phyloP scores from a whole-genome alignment of 2,113 vertebrate species.

The Eolophus roseicapilla region DNA sequence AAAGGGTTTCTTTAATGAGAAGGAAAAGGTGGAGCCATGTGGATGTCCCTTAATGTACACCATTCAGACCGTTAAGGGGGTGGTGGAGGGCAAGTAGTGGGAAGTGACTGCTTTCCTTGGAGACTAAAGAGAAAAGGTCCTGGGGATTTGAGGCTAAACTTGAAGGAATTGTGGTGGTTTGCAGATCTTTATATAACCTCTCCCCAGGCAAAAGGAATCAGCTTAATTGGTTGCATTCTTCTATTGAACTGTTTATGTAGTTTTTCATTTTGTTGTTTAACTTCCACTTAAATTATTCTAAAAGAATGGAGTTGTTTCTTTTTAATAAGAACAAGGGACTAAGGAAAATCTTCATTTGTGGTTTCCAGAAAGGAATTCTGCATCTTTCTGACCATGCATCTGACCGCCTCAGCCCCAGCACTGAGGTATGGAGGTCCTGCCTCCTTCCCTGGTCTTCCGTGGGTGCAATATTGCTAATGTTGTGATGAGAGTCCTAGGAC shows the following conservation, averaged over 20 bases:
- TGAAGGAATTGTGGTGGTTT: constrained; percentile 37
- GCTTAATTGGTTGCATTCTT: constrained; percentile 24
- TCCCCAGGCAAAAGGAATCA: constrained; percentile 8
- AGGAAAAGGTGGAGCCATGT: neutral
- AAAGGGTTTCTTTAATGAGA: constrained; percentile 19
- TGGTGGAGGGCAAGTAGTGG: neutral
- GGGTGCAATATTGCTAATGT: neutral
- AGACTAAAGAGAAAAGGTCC: neutral
- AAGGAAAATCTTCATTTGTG: neutral
- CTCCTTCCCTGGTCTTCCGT: neutral
- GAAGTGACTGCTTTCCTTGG: constrained; percentile 18
- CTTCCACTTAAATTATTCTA: neutral
- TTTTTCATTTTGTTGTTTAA: constrained; percentile 23
- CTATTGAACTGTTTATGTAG: neutral
- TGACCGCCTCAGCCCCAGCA: neutral
- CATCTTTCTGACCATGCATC: neutral
- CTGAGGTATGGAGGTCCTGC: neutral
- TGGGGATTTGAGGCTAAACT: constrained; percentile 22
- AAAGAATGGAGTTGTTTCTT: neutral
- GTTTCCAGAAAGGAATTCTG: neutral
- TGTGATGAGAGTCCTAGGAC: neutral
- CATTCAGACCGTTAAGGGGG: neutral
- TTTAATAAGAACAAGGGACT: neutral
- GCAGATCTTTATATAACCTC: constrained; percentile 38
- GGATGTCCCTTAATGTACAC: neutral